Conservation (phyloP, 2,113 vertebrate species). For the Leptodactylus fuscus region DNA sequence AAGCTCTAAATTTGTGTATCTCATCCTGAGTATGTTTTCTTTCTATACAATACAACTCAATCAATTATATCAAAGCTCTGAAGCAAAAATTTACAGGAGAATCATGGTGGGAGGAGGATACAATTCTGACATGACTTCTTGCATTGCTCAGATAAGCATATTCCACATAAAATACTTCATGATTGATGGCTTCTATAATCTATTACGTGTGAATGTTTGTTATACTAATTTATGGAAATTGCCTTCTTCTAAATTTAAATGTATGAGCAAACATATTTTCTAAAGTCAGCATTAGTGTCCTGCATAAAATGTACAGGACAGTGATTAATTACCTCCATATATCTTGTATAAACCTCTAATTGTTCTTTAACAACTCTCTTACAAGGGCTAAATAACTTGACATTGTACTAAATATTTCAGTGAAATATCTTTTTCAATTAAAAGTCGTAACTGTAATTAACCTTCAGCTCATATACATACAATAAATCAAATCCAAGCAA, state of each 20-base stretch:
- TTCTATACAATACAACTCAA: no score
- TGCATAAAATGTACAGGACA: slow-evolving; percentile 9
- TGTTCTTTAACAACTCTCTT: slow-evolving; percentile 32
- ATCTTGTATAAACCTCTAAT: slow-evolving; percentile 39
- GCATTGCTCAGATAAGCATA: background rate
- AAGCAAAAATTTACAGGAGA: background rate
- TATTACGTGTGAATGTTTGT: slow-evolving; percentile 6
- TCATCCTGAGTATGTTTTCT: no score
- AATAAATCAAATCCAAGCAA: slow-evolving; percentile 20
- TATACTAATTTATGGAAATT: slow-evolving; percentile 41
- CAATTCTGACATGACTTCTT: background rate
- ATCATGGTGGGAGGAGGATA: background rate
- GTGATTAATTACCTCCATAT: slow-evolving; percentile 33
- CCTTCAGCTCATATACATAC: background rate
- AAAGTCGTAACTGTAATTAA: slow-evolving; percentile 6
- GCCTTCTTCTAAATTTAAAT: slow-evolving; percentile 9
- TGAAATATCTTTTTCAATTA: slow-evolving; percentile 26
- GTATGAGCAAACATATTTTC: slow-evolving; percentile 29
- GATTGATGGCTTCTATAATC: slow-evolving; percentile 23
- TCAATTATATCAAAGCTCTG: no score
- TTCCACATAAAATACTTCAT: background rate
- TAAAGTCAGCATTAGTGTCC: slow-evolving; percentile 21
- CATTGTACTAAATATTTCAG: slow-evolving; percentile 38
- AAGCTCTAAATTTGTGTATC: no score
- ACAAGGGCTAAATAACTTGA: slow-evolving; percentile 37